Conservation (phyloP, 2,888 invertebrate species). For the Ditula angustiorana region DNA sequence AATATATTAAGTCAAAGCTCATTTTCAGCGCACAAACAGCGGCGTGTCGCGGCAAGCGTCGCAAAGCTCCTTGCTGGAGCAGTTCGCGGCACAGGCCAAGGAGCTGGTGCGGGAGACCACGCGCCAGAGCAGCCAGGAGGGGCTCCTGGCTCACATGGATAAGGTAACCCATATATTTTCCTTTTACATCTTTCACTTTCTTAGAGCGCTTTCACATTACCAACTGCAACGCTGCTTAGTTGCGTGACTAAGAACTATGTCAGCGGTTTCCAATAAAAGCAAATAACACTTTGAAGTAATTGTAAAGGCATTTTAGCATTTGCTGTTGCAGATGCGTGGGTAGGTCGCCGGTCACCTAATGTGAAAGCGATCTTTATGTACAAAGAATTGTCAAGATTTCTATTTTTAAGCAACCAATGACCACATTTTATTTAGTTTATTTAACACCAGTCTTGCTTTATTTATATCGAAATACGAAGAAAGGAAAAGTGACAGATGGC, state of each 20-base stretch:
- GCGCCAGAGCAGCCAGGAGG: constrained; percentile 95
- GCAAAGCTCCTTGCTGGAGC: constrained; percentile 94
- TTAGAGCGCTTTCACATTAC: too few relatives aligned
- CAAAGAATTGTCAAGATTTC: background rate
- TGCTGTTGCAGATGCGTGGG: too few relatives aligned
- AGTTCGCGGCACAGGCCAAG: constrained; percentile 95
- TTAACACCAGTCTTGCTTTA: constrained; percentile 48
- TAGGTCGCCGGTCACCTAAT: background rate
- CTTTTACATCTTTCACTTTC: background rate
- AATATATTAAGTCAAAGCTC: background rate
- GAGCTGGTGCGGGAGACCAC: constrained; percentile 95
- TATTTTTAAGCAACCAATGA: background rate
- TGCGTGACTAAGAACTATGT: too few relatives aligned
- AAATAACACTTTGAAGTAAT: background rate
- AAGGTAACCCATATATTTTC: constrained; percentile 85
- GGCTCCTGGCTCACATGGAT: constrained; percentile 94
- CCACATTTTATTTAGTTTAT: constrained; percentile 19
- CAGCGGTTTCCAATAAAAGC: too few relatives aligned
- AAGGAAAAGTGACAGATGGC: constrained; percentile 92
- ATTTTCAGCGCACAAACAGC: constrained; percentile 62
- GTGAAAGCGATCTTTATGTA: background rate
- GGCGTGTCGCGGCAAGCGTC: constrained; percentile 90
- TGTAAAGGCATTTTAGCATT: too few relatives aligned
- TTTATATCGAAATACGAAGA: constrained; percentile 73
- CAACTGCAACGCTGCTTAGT: too few relatives aligned